Base-by-base conservation (phyloP, 2,888 invertebrate species). In the Sphaerophoria rueppellii region DNA sequence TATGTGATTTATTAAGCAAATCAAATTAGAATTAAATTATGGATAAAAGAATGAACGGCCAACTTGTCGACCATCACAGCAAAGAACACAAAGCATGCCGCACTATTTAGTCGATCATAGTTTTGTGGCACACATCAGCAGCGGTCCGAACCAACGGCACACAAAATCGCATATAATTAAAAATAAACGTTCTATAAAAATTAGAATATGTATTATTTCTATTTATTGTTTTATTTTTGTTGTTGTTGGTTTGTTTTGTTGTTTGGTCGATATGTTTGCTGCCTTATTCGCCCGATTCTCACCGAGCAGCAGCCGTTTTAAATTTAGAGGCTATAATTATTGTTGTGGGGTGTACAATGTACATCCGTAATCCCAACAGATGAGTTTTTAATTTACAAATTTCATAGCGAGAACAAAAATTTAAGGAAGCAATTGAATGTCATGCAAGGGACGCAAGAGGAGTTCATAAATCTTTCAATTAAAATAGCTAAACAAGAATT, bases 161-260 rank as follows among this genome's bases (percentile, higher is more conserved):
- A 88, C 87, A 90, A 91, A 90, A 90, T 91, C 90, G 91, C 91
- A 89, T 89, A 91, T 90, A 90, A 90, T 90, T 90, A 90, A 91
- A 90, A 90, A 90, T 90, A 90, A 90, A 90, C 90, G 91, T 91
- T 90, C 91, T 90, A 91, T 90, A 90, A 91, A 90, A 90, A 90
- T 81, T 76, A 77, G 81, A 81, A 85, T 76, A 81, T 73, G 85
- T 85, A 73, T 75, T 83, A 52, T 71, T 67, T 80, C 67, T 74
- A 40, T 54, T 74, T 73, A 69, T 60, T 74, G 43, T 43, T 43
- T 43, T 43, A 67, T 24, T 73, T 60, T 24, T 54, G 76, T 46
- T 65, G 75, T 50, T 71, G 65, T 57, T 80, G 57, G 16, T 57
- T 12, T 24, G 16, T 57, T 12, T 24, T 74, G 61, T 63, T 63